A percentile compares a stretch with the other conserved stretches of the same genome.
Evolutionary conservation across 1,140 invertebrate species (phyloP).

Genomic region (Rhizoglyphus robini): DNA sequence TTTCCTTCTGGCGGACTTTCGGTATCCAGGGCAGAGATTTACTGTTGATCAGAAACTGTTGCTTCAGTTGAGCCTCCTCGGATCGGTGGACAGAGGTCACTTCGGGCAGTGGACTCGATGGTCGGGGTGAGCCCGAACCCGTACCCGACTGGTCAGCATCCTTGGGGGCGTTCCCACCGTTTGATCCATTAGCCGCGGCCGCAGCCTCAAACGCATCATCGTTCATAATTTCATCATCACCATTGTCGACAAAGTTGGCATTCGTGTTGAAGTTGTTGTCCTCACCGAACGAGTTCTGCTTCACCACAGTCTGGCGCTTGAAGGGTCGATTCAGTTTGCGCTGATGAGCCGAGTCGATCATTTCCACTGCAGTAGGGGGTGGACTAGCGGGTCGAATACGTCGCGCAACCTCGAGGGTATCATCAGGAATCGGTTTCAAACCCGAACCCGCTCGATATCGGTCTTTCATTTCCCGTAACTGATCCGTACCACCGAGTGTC

Average conservation of each 20-base stretch:
- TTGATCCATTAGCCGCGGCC: background rate
- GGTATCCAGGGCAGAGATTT: slow-evolving; percentile 74
- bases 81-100: slow-evolving; percentile 34
- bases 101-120: slow-evolving; percentile 25
- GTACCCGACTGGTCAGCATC: background rate
- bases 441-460: slow-evolving; percentile 53
- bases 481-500: slow-evolving; percentile 69
- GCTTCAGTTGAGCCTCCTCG: slow-evolving; percentile 27
- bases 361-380: slow-evolving; percentile 76
- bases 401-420: slow-evolving; percentile 80
- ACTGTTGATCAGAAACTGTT: slow-evolving; percentile 19
- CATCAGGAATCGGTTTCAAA: slow-evolving; percentile 63
- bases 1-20: slow-evolving; percentile 85
- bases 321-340: slow-evolving; percentile 47
- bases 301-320: slow-evolving; percentile 39
- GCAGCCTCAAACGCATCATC: slow-evolving; percentile 2
- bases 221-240: slow-evolving; percentile 8
- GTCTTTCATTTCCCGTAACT: slow-evolving; percentile 57
- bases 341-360: slow-evolving; percentile 73
- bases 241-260: background rate
- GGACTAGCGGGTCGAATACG: slow-evolving; percentile 88
- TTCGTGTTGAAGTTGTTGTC: background rate
- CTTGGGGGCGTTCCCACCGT: background rate
- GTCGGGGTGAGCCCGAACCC: slow-evolving; percentile 25
- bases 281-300: slow-evolving; percentile 17